Evolutionary conservation across 2,888 invertebrate species (phyloP).

Genomic region (Nasonovia ribisnigri): DNA sequence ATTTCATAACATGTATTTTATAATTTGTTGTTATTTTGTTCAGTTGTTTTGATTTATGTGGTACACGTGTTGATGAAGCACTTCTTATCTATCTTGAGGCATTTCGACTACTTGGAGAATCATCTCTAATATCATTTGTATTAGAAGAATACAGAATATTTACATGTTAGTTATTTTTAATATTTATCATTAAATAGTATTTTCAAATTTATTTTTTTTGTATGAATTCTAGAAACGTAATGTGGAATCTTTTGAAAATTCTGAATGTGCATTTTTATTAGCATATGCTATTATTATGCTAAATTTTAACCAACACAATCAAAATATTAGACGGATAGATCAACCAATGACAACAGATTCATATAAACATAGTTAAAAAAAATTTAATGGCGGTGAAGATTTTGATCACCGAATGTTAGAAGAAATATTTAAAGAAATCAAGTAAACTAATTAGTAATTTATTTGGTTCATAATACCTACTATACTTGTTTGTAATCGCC

Average conservation of each 20-base stretch:
- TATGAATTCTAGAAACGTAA: constrained; percentile 79
- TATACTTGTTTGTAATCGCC: not conserved
- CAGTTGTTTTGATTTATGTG: constrained; percentile 89
- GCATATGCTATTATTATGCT: constrained; percentile 99
- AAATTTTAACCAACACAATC: constrained; percentile 99
- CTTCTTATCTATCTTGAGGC: constrained; percentile 94
- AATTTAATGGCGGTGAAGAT: constrained; percentile 93
- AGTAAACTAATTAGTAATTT: constrained; percentile 73
- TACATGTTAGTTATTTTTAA: constrained; percentile 82
- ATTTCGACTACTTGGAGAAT: constrained; percentile 97
- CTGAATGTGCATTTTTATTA: constrained; percentile 96
- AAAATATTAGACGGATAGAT: constrained; percentile 93
- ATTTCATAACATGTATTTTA: no score
- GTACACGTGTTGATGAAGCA: constrained; percentile 93
- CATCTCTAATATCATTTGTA: constrained; percentile 93
- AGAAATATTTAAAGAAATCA: constrained; percentile 91
- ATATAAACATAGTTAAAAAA: constrained; percentile 92
- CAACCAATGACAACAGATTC: constrained; percentile 93
- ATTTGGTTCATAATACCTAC: constrained; percentile 28
- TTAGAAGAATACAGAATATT: constrained; percentile 95
- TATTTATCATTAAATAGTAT: not conserved
- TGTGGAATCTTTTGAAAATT: constrained; percentile 92
- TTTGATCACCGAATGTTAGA: constrained; percentile 95
- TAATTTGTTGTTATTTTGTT: constrained; percentile 19
- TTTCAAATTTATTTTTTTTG: constrained; percentile 18